Percentiles rank a stretch among this genome's conserved stretches.
These are phyloP conservation scores for Caenorhabditis sp. DNA, from an alignment of 2,888 invertebrate species.

Conservation along the genomic window DNA sequence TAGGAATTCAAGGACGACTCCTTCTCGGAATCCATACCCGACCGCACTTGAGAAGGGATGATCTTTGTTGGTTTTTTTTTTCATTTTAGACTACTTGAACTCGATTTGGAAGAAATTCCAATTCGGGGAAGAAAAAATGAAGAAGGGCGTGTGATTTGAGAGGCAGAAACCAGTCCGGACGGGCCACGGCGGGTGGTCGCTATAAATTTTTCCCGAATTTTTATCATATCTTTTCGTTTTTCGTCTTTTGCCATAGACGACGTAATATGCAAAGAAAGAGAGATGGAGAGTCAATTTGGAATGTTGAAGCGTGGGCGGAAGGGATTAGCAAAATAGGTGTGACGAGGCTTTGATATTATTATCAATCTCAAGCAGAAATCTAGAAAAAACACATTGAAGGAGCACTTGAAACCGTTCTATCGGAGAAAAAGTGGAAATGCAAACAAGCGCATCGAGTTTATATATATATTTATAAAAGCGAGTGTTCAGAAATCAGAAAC, in stretches of 20 bases:
- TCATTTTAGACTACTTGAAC: not conserved
- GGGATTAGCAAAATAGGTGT: no score
- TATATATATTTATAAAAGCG: constrained; percentile 1
- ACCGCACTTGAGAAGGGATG: no score
- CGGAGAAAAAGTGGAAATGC: constrained; percentile 43
- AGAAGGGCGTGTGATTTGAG: not conserved
- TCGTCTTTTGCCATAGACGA: constrained; percentile 5
- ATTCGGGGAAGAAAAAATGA: not conserved
- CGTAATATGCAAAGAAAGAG: not conserved
- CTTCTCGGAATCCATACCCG: no score
- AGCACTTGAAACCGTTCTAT: constrained; percentile 9
- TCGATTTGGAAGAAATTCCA: no score
- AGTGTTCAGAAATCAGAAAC: constrained; percentile 33
- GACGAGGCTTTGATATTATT: no score
- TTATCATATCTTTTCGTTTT: constrained; percentile 20
- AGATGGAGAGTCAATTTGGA: no score
- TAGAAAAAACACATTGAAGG: no score
- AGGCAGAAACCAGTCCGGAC: constrained; percentile 7
- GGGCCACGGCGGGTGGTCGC: constrained; percentile 4
- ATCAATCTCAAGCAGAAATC: no score
- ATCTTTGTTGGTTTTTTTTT: constrained; percentile 2
- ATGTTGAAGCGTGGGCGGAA: no score
- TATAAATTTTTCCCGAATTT: constrained; percentile 24
- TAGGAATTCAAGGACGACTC: no score
- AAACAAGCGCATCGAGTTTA: constrained; percentile 36